Base-by-base conservation (phyloP, 2,113 vertebrate genomes). In the Leptosomus discolor region DNA sequence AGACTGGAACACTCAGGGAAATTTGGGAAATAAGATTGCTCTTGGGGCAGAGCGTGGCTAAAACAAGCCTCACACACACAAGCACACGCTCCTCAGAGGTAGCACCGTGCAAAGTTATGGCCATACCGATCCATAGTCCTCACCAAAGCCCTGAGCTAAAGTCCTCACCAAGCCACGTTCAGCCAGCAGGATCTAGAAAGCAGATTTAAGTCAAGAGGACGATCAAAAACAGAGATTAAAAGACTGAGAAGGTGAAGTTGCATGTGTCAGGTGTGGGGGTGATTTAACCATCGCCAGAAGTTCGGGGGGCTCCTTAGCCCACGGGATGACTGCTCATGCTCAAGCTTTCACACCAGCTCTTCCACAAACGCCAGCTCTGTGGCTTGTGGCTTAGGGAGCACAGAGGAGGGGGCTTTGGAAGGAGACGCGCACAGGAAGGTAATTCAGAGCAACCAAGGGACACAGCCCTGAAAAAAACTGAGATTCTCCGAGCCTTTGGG, bases 241-340 rank as follows among this genome's bases (percentile, higher is more conserved):
- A 60, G 26, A 21, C 15, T 11, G 27, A 74, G 57, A 61, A 50
- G 7, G 11, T 15, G 11, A 63, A 46, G 14, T 20, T 3, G 0
- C 9, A 23, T 1, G 4, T 12, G 24, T 15, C 58, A 53, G 54
- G 7, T 30, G 14, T 2, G 11, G 22, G 14, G 22, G 29, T 1
- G 15, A 53, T 26, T n/a, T 12, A 76, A 71, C 34, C 39, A 23
- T 2, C 26, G 16, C n/a, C 54, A 36, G 21, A n/a, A 67, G 21
- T 20, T 45, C 22, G 5, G 21, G 8, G 29, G 22, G 48, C 32
- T 77, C 69, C 73, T n/a, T 12, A 51, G 27, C 16, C n/a, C 45
- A 19, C 0, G 0, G 16, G 22, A 37, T 18, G 9, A 26, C 39
- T 26, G 13, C 36, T 22, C 8, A 10, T 1, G 3, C 17, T 26